Base-by-base conservation (phyloP, 2,888 invertebrate species). In the Lampropteryx suffumata region DNA sequence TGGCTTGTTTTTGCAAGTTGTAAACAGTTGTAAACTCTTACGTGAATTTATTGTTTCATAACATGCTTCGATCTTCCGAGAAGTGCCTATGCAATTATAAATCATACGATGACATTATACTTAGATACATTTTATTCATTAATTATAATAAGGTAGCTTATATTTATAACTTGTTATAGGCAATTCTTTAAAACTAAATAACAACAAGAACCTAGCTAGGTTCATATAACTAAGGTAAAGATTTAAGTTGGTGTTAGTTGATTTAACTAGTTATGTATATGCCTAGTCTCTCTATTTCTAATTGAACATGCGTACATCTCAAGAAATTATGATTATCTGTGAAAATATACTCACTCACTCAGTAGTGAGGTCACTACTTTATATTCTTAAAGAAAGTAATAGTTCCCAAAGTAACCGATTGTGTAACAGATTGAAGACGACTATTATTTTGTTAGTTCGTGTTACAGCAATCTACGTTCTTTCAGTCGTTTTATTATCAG, bases 401-500 rank as follows among this genome's bases (percentile, higher is more conserved):
- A 7, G 29, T 11, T 35, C 17, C 17, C 36, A 42, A 29, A 12
- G 11, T 36, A 36, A 42, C 13, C 30, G 41, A 48, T 59, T 57
- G 50, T 45, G 53, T 55, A 61, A 59, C 35, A 43, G 29, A 47
- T 42, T 27, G 53, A 45, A 34, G 42, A 32, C 30, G 35, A 47
- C 43, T 43, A 35, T 32, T 48, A n/a, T 55, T 55, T 39, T 55
- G 29, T 12, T 48, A 49, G 61, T 67, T 67, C 65, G 53, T 63
- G 57, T 63, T 69, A 70, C 67, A 65, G 59, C 61, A 59, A 24
- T 28, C 10, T 10, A 17, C 30, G 40, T 44, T 67, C 61, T 64
- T 69, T 61, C 56, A 62, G 60, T 65, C 58, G 71, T 77, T 76
- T 72, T 71, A 64, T 71, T 71, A 71, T 76, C 64, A 56, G 79